Conservation (phyloP, 2,113 vertebrate genomes). For the Lonchura striata region DNA sequence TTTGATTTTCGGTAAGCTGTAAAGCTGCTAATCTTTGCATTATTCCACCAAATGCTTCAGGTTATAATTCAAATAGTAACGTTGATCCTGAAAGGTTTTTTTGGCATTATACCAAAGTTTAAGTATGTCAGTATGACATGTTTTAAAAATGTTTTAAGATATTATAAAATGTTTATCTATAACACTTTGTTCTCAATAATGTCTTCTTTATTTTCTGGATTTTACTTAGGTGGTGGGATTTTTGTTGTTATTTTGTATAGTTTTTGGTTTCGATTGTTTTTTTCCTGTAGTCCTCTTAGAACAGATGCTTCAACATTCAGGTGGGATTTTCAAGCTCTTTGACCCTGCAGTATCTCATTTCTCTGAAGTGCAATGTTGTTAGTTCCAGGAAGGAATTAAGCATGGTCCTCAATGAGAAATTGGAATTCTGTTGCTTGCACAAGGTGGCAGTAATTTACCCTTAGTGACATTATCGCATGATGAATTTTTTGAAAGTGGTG, state of each 20-base stretch:
- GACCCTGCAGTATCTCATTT: background rate
- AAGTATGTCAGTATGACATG: slow-evolving; percentile 69
- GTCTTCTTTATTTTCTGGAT: background rate
- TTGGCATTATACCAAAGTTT: slow-evolving; percentile 67
- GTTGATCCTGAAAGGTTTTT: slow-evolving; percentile 45
- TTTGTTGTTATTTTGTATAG: background rate
- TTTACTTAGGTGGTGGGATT: accelerated
- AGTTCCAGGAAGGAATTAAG: background rate
- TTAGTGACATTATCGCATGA: background rate
- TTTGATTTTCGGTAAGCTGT: slow-evolving; percentile 65
- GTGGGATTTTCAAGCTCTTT: background rate
- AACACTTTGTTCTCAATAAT: background rate
- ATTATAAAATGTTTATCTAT: background rate
- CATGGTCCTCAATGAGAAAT: background rate
- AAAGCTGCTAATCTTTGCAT: slow-evolving; percentile 45
- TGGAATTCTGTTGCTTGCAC: background rate
- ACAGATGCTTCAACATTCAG: background rate
- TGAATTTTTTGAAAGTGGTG: background rate
- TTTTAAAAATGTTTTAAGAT: background rate
- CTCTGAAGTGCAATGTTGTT: background rate
- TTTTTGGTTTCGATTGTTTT: background rate
- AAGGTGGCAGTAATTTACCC: background rate
- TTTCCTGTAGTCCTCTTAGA: background rate
- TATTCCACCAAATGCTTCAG: slow-evolving; percentile 13
- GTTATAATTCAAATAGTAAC: background rate